Base-by-base conservation (phyloP, 2,797 vertebrate species). In the Bovichtus diacanthus region DNA sequence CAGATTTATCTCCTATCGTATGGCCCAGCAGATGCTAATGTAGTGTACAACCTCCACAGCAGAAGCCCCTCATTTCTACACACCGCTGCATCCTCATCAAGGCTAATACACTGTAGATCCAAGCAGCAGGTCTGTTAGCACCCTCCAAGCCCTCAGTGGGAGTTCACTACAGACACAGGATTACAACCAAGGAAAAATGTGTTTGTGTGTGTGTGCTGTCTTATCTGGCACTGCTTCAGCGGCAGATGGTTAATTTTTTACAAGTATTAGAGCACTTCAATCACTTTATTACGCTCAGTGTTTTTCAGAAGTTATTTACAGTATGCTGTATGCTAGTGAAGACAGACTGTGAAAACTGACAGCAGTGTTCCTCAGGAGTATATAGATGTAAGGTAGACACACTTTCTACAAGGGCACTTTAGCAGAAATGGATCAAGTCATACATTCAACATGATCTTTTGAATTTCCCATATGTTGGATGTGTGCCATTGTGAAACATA, bases 21-120 rank as follows among this genome's bases (percentile, higher is more conserved):
- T 93, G 92, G 93, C 88, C 84, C 77, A 87, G 91, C 94, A 95
- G 94, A 95, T 95, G 95, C 91, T 95, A 90, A 93, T 92, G 88
- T 83, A 67, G 82, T 89, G 90, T 82, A 80, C 81, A 87, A 89
- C 80, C 78, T 84, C 86, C 75, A 25, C 77, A 70, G 84, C 76
- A 87, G 73, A 78, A 84, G 56, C 72, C 78, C 72, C 80, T 77
- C 64, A 44, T 87, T 83, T 76, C 69, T 80, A 54, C 82, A 85
- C 76, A n/a, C 79, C 13, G 25, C 83, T 84, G 70, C 82, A 73
- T 77, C 78, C 88, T 89, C 88, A 88, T 90, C 86, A 88, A 74
- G 56, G 74, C 83, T 68, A 78, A 87, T 74, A 60, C 74, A 21
- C 65, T 34, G 36, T 29, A 55, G 69, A 82, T 75, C 80, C 67